Base-by-base conservation (phyloP, 2,797 vertebrate genomes). In the Synanceia verrucosa region DNA sequence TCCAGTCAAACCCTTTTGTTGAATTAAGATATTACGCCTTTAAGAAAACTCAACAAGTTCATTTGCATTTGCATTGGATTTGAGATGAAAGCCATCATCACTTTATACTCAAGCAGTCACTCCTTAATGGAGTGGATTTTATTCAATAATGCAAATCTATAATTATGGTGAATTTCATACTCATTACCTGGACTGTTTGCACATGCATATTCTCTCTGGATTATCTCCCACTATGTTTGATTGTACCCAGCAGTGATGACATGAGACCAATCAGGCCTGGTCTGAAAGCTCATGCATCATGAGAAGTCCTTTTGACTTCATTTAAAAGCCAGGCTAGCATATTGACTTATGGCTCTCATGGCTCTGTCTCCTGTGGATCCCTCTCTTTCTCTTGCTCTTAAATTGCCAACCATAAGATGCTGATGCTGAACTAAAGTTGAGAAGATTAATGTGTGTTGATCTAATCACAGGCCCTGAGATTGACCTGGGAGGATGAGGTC, bases 361-460 rank as follows among this genome's bases (percentile, higher is more conserved):
- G 26, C 62, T 78, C 61, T 62, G 55, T 76, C 68, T 80, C 29
- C 61, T 9, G 21, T 82, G 67, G 59, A 67, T n/a, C n/a, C 68
- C 50, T 65, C 43, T 70, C 56, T 74, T 69, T 81, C 76, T 75
- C 59, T 70, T 59, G 61, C 84, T 79, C 61, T 70, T 83, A 87
- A 88, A 91, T 78, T 85, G 71, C 70, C 57, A 39, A 50, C 56
- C 55, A 50, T 67, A 81, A 88, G 69, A 86, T 82, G 85, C 82
- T 87, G 81, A 88, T 83, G 72, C 60, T 71, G 64, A 83, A 79
- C 19, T 75, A 60, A 85, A 73, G 70, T 85, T 79, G 65, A 61
- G 53, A 83, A 82, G 82, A 84, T 90, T 82, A 76, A 90, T 88
- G 81, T 81, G 63, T 81, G 66, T 72, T 79, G 73, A 80, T 88